phyloP scores from a whole-genome alignment of 2,113 vertebrate genomes.

The Okapia johnstoni region DNA sequence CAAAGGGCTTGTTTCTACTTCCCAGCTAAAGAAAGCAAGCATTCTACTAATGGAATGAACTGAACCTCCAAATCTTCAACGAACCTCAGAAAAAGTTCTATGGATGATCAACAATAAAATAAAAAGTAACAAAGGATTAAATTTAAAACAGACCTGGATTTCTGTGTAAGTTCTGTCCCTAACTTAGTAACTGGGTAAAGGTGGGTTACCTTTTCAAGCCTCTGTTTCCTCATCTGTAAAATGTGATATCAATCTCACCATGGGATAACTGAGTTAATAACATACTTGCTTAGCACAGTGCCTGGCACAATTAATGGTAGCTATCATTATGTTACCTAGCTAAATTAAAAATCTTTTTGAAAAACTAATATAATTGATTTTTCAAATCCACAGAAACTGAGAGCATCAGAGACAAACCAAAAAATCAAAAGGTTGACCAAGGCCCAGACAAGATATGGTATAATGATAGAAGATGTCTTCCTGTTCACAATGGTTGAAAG shows the following conservation, averaged over 20 bases:
- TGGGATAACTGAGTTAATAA: neutral
- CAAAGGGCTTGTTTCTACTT: constrained; percentile 27
- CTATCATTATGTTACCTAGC: constrained; percentile 7
- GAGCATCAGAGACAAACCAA: neutral
- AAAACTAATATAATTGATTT: constrained; percentile 12
- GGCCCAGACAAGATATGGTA: neutral
- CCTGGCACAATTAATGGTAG: neutral
- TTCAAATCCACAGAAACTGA: constrained; percentile 34
- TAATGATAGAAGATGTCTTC: neutral
- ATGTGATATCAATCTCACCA: neutral
- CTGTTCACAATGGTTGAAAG: neutral
- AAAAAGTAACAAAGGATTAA: neutral
- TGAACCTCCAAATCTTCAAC: neutral
- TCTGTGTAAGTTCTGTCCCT: neutral
- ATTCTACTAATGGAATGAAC: constrained; percentile 43
- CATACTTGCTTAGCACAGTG: neutral
- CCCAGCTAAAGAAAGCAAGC: constrained; percentile 41
- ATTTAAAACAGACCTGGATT: neutral
- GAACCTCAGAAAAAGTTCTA: neutral
- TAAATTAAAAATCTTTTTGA: neutral
- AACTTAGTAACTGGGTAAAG: neutral
- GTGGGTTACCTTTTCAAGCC: neutral
- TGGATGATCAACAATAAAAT: neutral
- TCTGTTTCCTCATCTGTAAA: constrained; percentile 5
- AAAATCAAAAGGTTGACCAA: neutral